Evolutionary conservation across 1,140 invertebrate genomes (phyloP), one percentile per base, ranked within the genome.

Genomic region (Colletes gigas): DNA sequence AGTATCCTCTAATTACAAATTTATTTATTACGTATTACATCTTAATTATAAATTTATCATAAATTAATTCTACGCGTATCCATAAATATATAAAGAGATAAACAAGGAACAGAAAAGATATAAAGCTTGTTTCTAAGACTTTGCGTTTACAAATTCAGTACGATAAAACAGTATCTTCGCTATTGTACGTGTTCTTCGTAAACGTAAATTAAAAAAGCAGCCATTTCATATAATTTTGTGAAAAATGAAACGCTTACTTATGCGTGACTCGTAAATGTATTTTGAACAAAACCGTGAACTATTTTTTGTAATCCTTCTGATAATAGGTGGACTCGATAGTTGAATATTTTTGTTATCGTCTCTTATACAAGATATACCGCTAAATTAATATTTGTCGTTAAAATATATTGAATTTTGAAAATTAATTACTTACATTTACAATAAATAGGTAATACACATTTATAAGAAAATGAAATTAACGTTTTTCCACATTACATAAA

Each of bases 1-100:
- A 47, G 68, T 77, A 81, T 52, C 21, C 73, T 62, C 19, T 66
- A 70, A 66, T 69, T 66, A 75, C 52, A 59, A 59, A 54, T 19
- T 78, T 52, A 67, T 47, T 39, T 63, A 65, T 52, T 60, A 44
- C 9, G 41, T 17, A 65, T 65, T 41, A 65, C 3, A 44, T 65
- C 30, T 63, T 30, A 63, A 39, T 63, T 6, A 12, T 63, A 30
- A 39, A 39, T 39, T 30, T 63, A 63, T 63, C 39, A 39, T 30
- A 10, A 50, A 50, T 12, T 50, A 50, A 50, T 50, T 50, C 50
- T 50, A 50, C 10, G 10, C 12, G 15, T 14, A 14, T 57, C 9
- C n/a, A 7, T 21, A 9, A 19, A 62, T 17, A 60, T 17, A 50
- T 17, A 50, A 67, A 66, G 14, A 4, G n/a, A 50, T 21, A 21